phyloP scores from a whole-genome alignment of 2,797 vertebrate species.

The Picus viridis region DNA sequence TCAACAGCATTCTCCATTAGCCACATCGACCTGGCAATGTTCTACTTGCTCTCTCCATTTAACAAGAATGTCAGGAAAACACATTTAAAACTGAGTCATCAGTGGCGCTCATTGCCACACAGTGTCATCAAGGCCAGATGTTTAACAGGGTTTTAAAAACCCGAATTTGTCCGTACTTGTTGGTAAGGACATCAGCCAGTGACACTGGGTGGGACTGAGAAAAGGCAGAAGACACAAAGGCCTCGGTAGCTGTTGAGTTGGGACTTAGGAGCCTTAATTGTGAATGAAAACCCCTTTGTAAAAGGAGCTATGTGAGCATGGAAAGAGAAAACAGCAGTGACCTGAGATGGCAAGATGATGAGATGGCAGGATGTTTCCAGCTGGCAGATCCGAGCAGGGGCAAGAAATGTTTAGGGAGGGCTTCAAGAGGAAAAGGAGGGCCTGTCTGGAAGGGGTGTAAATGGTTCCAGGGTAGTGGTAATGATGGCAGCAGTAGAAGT shows the following conservation, averaged over 20 bases:
- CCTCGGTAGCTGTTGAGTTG: neutral
- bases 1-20: slow-evolving; percentile 43
- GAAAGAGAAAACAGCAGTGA: neutral
- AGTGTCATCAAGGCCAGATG: slow-evolving; percentile 7
- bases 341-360: neutral
- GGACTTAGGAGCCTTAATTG: neutral
- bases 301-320: neutral
- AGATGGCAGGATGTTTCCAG: neutral
- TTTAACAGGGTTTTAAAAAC: neutral
- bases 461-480: neutral
- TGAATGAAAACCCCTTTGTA: neutral
- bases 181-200: neutral
- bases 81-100: slow-evolving; percentile 18
- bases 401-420: neutral
- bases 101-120: neutral
- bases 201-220: neutral
- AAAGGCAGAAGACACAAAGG: neutral
- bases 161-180: neutral
- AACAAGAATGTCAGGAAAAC: slow-evolving; percentile 34
- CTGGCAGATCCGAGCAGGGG: neutral
- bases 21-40: slow-evolving; percentile 1
- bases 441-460: neutral
- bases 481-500: neutral
- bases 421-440: neutral
- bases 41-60: neutral